Base-by-base conservation (phyloP, 2,888 invertebrate species). In the Harmothoe impar region DNA sequence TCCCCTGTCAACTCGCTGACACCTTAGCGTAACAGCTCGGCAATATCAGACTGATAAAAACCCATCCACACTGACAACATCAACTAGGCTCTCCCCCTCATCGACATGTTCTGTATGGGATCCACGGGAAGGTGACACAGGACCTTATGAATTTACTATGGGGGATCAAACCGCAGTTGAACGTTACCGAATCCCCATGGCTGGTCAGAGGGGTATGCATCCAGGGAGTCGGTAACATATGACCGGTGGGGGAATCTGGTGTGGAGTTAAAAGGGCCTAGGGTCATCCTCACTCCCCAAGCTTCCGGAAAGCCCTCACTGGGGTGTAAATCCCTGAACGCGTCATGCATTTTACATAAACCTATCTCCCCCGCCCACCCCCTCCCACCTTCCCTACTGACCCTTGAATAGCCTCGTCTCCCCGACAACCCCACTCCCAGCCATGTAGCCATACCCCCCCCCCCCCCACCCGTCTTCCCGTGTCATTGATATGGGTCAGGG, bases 401-500 rank as follows among this genome's bases (percentile, higher is more conserved):
- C 23, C 62, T 10, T 43, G 43, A 43, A 43, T 43, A 43, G 43
- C 43, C 43, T 10, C 3, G 43, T 17, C 62, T 62, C 62, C 62
- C 62, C 5, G 10, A 10, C 62, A n/a, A 62, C 77, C 77, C 7
- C 77, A 3, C 0, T 5, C 35, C 81, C 81, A 31, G 31, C 5
- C 77, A 29, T 15, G n/a, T n/a, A n/a, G n/a, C n/a, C n/a, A n/a
- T 23, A 23, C 81, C 3, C 35, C 43, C 17, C 25, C 29, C 29
- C 77, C 17, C 17, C 31, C 77, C 77, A 10, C 5, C 33, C 81
- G 35, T 43, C n/a, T 0, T 23, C 0, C 35, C 35, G 35, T 81
- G 81, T 81, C 81, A 81, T 35, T n/a, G 81, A 81, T 81, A 81
- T 81, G 81, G 81, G 81, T 81, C 81, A 81, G 35, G 35, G 43